Base-by-base conservation (phyloP, 2,888 invertebrate genomes). In the Andrena flavipes region DNA sequence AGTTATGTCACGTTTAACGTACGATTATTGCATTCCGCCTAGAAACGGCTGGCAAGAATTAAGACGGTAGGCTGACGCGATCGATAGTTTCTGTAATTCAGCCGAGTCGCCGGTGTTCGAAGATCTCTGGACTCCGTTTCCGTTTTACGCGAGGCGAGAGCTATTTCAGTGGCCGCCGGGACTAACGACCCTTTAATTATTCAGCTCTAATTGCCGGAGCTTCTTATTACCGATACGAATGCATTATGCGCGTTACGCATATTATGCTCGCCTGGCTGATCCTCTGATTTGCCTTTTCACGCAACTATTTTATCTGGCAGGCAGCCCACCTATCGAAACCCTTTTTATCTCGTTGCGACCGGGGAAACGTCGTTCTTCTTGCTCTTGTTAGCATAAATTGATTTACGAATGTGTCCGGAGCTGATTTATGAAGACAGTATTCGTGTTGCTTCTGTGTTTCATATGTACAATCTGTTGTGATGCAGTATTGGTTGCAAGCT, bases 151-250 rank as follows among this genome's bases (percentile, higher is more conserved):
- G 29, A 23, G 54, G 30, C 71, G 35, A 65, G 59, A 80, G 78
- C 72, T 82, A 73, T 78, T 77, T 80, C 59, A 59, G 56, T 2
- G 62, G 48, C 51, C 56, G 74, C n/a, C 86, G 86, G 75, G 88
- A 82, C 80, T 86, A 88, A 88, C 86, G 85, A 88, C 81, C 78
- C 73, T 85, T 85, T 88, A 88, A 88, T 88, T 88, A 88, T 88
- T 88, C 88, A 49, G 65, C 70, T 77, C 76, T 88, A 88, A 88
- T 88, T 88, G 88, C 88, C 75, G 54, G 70, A 64, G 82, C 76
- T 78, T 49, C 85, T 88, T 88, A 88, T 87, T 87, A 82, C 82
- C 51, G 79, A 82, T 84, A 84, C 80, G 80, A 67, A 71, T 73
- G 83, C 80, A 78, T 83, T 87, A 76, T 73, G 30, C 79, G 76